Conservation (phyloP, 2,113 vertebrate species). For the Salvelinus fontinalis region DNA sequence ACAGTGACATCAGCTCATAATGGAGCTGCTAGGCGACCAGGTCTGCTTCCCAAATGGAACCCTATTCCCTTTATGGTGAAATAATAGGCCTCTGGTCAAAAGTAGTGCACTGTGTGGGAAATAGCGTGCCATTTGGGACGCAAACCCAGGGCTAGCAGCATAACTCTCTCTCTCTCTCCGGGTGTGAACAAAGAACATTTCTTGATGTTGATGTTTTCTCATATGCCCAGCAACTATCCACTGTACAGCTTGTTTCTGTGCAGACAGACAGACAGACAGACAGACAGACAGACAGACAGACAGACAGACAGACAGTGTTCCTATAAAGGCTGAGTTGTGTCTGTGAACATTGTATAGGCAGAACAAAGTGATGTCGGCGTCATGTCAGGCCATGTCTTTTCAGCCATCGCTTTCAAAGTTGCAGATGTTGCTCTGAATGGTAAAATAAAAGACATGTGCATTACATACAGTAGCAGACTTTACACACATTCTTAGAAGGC, state of each 20-base stretch:
- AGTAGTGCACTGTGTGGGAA: not conserved
- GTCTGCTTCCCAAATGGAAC: not conserved
- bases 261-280: conserved; percentile 47
- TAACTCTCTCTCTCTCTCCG: conserved; percentile 23
- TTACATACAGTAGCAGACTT: too few species aligned
- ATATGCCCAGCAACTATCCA: conserved; percentile 48
- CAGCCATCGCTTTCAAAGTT: conserved; percentile 28
- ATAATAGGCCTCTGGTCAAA: too few species aligned
- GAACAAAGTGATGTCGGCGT: conserved; percentile 13
- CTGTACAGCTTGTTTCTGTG: conserved; percentile 43
- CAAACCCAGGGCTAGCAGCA: not conserved
- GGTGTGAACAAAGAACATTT: conserved; percentile 57
- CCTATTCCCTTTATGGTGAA: too few species aligned
- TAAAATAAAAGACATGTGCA: too few species aligned
- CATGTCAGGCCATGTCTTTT: conserved; percentile 29
- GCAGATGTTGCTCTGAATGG: not conserved
- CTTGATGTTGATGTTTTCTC: conserved; percentile 52
- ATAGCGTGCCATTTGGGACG: not conserved
- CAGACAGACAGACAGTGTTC: not conserved
- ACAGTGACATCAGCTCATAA: conserved; percentile 21
- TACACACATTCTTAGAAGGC: too few species aligned
- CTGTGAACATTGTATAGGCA: too few species aligned
- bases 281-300: too few species aligned
- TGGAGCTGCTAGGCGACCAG: not conserved
- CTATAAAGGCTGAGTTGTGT: conserved; percentile 32